phyloP scores from a whole-genome alignment of 2,888 invertebrate species.

The Tineola bisselliella region DNA sequence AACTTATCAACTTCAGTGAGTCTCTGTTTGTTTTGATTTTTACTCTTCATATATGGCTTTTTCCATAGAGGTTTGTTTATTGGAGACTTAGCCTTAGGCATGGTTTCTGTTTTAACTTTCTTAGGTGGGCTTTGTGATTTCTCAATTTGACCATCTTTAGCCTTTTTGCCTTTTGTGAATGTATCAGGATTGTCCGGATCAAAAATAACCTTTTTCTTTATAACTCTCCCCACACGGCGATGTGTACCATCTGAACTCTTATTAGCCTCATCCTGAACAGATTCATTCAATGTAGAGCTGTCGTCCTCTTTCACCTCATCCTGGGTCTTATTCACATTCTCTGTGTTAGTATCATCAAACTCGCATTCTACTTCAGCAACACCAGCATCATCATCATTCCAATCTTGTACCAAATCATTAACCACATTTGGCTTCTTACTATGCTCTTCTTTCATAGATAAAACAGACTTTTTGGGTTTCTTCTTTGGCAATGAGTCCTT shows the following conservation, averaged over 20 bases:
- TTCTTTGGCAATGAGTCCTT: conserved; percentile 4
- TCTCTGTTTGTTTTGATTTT: conserved; percentile 60
- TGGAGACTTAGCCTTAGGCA: conserved; percentile 45
- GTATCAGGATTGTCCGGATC: conserved; percentile 73
- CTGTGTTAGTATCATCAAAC: neutral
- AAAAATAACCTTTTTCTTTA: conserved; percentile 79
- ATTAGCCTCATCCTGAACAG: conserved; percentile 16
- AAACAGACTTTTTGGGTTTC: neutral
- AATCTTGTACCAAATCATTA: conserved; percentile 64
- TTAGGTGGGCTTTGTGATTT: conserved; percentile 30
- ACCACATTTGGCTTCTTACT: conserved; percentile 39
- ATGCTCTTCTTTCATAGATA: conserved; percentile 17
- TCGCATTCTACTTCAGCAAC: conserved; percentile 22
- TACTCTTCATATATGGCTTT: conserved; percentile 52
- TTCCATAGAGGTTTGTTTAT: conserved; percentile 50
- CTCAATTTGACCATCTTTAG: conserved; percentile 31
- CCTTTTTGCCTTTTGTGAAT: conserved; percentile 54
- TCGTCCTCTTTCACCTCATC: neutral
- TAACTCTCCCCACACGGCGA: conserved; percentile 62
- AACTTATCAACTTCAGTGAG: conserved; percentile 79
- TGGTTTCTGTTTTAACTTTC: conserved; percentile 36
- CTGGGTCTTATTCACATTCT: neutral
- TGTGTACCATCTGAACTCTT: conserved; percentile 44
- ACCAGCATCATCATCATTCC: conserved; percentile 62
- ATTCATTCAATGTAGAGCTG: neutral